These are phyloP conservation scores for Siniperca scherzeri DNA, from an alignment of 2,797 vertebrate genomes.

Conservation along the genomic window DNA sequence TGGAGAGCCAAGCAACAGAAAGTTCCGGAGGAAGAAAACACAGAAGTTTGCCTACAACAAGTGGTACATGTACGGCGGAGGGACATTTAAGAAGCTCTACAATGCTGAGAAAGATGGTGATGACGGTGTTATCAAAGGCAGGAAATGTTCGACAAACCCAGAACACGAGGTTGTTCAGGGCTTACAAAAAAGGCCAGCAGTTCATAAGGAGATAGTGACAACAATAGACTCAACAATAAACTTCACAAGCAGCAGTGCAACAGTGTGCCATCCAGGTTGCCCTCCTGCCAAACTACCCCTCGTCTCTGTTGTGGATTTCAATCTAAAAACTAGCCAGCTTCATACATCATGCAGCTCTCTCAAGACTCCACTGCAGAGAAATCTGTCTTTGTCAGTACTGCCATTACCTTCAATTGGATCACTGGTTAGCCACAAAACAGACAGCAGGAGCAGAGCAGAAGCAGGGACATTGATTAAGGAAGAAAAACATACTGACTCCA, in stretches of 20 bases:
- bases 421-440: conserved; percentile 39
- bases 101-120: conserved; percentile 81
- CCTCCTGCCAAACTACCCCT: conserved; percentile 40
- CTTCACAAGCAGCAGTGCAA: conserved; percentile 46
- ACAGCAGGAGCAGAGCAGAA: conserved; percentile 39
- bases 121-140: conserved; percentile 69
- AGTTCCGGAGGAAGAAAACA: conserved; percentile 85
- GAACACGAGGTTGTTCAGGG: conserved; percentile 67
- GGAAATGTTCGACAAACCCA: conserved; percentile 66
- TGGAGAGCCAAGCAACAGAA: conserved; percentile 80
- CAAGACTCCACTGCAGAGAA: conserved; percentile 66
- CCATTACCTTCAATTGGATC: conserved; percentile 57
- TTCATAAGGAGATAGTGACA: conserved; percentile 50
- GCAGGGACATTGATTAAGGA: conserved; percentile 36
- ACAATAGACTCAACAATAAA: conserved; percentile 25
- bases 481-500: conserved; percentile 39
- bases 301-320: conserved; percentile 44
- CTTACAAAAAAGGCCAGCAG: conserved; percentile 57
- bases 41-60: conserved; percentile 95
- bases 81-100: conserved; percentile 95
- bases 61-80: conserved; percentile 96
- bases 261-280: conserved; percentile 36
- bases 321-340: conserved; percentile 41
- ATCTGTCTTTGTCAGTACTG: conserved; percentile 65
- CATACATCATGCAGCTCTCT: conserved; percentile 46